phyloP scores from a whole-genome alignment of 64 coral and sea anemone species.

The Porites australiensis region DNA sequence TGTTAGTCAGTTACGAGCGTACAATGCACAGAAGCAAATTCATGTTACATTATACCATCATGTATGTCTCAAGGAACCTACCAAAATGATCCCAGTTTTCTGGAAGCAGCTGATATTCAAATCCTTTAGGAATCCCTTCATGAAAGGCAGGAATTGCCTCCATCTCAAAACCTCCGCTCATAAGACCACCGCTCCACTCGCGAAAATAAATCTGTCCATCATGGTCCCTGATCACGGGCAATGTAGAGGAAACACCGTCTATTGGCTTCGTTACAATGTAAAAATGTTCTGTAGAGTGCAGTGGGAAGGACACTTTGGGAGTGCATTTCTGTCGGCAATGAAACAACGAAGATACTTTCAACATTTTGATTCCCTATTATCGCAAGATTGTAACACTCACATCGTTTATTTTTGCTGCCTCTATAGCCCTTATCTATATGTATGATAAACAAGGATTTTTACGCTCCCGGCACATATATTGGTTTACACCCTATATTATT shows the following conservation, averaged over 20 bases:
- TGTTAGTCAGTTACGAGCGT: too few relatives aligned
- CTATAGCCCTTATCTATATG: too few relatives aligned
- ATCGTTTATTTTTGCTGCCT: too few relatives aligned
- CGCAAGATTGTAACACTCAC: too few relatives aligned
- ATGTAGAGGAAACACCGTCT: constrained; percentile 57
- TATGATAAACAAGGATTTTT: too few relatives aligned
- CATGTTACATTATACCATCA: background rate
- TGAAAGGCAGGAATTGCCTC: constrained; percentile 76
- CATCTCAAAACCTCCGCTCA: constrained; percentile 86
- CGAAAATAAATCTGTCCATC: constrained; percentile 79
- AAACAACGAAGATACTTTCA: background rate
- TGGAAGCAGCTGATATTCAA: constrained; percentile 94
- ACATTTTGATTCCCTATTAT: too few relatives aligned
- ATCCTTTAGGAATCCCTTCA: constrained; percentile 81
- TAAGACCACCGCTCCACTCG: constrained; percentile 81
- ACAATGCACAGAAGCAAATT: too few relatives aligned
- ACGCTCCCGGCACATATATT: too few relatives aligned
- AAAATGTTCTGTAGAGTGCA: constrained; percentile 89
- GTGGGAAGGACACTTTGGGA: constrained; percentile 62
- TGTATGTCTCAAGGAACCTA: constrained; percentile 2
- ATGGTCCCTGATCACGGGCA: constrained; percentile 78
- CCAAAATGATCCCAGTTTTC: constrained; percentile 98
- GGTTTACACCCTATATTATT: too few relatives aligned
- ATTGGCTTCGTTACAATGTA: constrained; percentile 89
- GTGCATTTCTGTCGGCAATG: constrained; percentile 50